A percentile compares a stretch with the other conserved stretches of the same genome.
phyloP scores from a whole-genome alignment of 1,140 invertebrate species.

The Nasonia vitripennis region DNA sequence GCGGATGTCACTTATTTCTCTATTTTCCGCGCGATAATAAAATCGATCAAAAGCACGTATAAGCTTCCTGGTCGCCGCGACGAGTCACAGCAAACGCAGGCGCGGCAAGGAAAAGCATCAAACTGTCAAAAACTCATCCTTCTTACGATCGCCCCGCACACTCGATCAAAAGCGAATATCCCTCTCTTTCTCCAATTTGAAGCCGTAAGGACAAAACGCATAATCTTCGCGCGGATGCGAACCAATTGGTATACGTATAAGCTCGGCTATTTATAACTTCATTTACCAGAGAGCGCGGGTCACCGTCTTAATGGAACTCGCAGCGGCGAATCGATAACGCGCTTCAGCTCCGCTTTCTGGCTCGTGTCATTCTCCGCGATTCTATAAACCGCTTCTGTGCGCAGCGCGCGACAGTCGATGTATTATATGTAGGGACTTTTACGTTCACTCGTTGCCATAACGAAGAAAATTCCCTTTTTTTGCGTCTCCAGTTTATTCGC shows the following conservation, averaged over 20 bases:
- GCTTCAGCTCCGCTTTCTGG: slow-evolving; percentile 56
- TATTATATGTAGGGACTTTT: neutral
- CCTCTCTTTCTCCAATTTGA: neutral
- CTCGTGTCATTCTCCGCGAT: slow-evolving; percentile 1
- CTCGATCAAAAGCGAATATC: too few species aligned
- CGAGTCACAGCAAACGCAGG: too few species aligned
- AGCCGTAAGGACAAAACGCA: neutral
- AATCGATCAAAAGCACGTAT: neutral
- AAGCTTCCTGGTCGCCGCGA: too few species aligned
- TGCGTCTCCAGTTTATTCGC: too few species aligned
- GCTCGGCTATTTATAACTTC: slow-evolving; percentile 21
- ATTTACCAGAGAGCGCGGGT: neutral
- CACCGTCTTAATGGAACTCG: slow-evolving; percentile 21
- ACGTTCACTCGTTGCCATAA: too few species aligned
- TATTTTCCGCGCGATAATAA: neutral
- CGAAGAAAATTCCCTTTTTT: too few species aligned
- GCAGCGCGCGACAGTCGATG: neutral
- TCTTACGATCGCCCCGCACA: neutral
- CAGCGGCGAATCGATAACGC: slow-evolving; percentile 25
- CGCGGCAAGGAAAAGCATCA: neutral
- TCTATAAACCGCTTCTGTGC: neutral
- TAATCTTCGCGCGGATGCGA: too few species aligned
- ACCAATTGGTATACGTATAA: too few species aligned
- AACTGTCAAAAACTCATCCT: neutral
- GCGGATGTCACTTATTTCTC: neutral